Evolutionary conservation across 2,888 invertebrate species (phyloP), one percentile per base, ranked within the genome.

Genomic region (Macropis europaea): DNA sequence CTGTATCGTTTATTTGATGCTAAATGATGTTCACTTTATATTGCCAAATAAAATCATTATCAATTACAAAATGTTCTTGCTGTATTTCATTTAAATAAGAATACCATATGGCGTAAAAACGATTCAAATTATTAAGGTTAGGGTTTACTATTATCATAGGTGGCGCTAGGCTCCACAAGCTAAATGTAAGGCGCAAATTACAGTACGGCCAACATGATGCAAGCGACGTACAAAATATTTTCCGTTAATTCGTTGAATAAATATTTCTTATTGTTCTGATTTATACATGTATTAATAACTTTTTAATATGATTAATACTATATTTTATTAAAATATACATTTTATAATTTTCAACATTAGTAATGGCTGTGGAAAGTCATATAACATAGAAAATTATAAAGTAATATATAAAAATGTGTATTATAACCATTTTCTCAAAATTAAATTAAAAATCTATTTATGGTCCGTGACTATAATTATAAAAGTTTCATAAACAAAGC

Each of bases 51-150:
- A 19, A 71, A 2, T 2, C 5, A 48, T 47, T 24, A 56, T 47
- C 19, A 6, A 2, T 15, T 11, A 34, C 47, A 15, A 54, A 36
- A 52, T 0, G 3, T 17, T 22, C n/a, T 32, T 34, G 6, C 30
- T 15, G 15, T 22, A n/a, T 56, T 42, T 52, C 1, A 4, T 13
- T 22, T 19, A 5, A 34, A n/a, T 13, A 45, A 26, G 9, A 24
- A 26, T 47, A n/a, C 15, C n/a, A 48, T n/a, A 24, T 30, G 3
- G 4, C 4, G 11, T 2, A 59, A 61, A 67, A 53, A 38, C 52
- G 36, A 17, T 67, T 66, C 61, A 73, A 66, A 74, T 54, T n/a
- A 47, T 76, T 69, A 72, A 83, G 82, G 81, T 82, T 84, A 77
- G 76, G 70, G 73, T 64, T 62, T 63, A 48, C 43, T 72, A 53